Conservation (phyloP, 2,888 invertebrate species). For the Brenthis ino region DNA sequence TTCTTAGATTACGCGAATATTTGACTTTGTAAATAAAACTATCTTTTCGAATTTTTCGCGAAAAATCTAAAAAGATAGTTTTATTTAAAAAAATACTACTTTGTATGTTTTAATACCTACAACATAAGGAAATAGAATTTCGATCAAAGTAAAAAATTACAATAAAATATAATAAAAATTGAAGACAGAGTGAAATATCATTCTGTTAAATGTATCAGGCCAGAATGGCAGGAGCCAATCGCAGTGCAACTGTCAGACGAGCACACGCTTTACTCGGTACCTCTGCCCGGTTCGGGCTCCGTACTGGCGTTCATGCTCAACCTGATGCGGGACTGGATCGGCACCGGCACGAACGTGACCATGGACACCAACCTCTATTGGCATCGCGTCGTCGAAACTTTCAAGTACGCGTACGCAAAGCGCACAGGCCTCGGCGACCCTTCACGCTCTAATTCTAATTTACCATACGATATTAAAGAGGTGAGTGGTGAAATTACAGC, state of each 20-base stretch:
- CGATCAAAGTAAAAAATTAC: too few relatives aligned
- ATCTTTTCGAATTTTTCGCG: too few relatives aligned
- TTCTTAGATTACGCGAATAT: too few relatives aligned
- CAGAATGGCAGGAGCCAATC: constrained; percentile 85
- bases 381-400: constrained; percentile 93
- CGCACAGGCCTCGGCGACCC: constrained; percentile 92
- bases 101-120: too few relatives aligned
- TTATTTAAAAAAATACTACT: too few relatives aligned
- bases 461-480: constrained; percentile 35
- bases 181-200: too few relatives aligned
- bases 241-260: constrained; percentile 81
- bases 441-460: constrained; percentile 55
- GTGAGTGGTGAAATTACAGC: not conserved
- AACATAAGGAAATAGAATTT: too few relatives aligned
- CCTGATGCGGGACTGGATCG: constrained; percentile 84
- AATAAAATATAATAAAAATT: too few relatives aligned
- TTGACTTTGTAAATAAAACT: too few relatives aligned
- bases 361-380: constrained; percentile 75
- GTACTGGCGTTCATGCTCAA: constrained; percentile 92
- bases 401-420: constrained; percentile 95
- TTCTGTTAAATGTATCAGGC: constrained; percentile 60
- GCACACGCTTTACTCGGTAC: constrained; percentile 87
- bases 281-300: constrained; percentile 93
- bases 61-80: too few relatives aligned
- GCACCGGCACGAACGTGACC: constrained; percentile 62